phyloP scores from a whole-genome alignment of 2,797 vertebrate species.

The Aeoliscus strigatus region DNA sequence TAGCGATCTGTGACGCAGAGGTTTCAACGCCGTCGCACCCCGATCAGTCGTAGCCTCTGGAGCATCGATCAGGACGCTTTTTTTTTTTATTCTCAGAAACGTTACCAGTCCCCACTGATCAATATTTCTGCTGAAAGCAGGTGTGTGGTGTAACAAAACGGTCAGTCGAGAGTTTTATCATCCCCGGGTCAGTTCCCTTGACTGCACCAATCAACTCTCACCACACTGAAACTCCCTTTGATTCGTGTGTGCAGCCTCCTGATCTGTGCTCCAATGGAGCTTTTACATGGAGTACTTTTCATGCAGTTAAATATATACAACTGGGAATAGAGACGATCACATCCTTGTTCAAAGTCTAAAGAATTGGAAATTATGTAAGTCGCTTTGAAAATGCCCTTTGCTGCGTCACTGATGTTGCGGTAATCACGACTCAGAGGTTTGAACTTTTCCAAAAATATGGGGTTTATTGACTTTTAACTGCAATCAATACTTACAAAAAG shows the following conservation, averaged over 20 bases:
- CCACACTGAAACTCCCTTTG: conserved; percentile 48
- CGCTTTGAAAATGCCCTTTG: too few species aligned
- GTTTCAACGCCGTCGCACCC: too few species aligned
- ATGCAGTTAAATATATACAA: too few species aligned
- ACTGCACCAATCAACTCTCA: conserved; percentile 62
- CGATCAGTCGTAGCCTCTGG: conserved; percentile 13
- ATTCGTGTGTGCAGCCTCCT: conserved; percentile 7
- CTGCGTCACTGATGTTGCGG: too few species aligned
- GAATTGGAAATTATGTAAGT: too few species aligned
- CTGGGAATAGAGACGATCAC: too few species aligned
- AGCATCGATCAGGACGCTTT: conserved; percentile 27
- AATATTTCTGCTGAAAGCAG: conserved; percentile 51
- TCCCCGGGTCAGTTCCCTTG: conserved; percentile 61
- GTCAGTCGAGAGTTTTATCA: conserved; percentile 60
- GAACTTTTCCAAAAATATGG: conserved; percentile 49
- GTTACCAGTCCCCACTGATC: conserved; percentile 26
- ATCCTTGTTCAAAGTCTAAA: too few species aligned
- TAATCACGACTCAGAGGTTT: too few species aligned
- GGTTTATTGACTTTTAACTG: conserved; percentile 40
- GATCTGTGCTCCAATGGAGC: too few species aligned
- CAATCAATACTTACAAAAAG: conserved; percentile 69
- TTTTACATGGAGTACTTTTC: too few species aligned
- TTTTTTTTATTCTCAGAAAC: conserved; percentile 51
- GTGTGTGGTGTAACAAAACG: conserved; percentile 51
- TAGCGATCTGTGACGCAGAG: too few species aligned